These are phyloP conservation scores for Sander vitreus DNA, from an alignment of 2,113 vertebrate genomes.

Conservation along the genomic window DNA sequence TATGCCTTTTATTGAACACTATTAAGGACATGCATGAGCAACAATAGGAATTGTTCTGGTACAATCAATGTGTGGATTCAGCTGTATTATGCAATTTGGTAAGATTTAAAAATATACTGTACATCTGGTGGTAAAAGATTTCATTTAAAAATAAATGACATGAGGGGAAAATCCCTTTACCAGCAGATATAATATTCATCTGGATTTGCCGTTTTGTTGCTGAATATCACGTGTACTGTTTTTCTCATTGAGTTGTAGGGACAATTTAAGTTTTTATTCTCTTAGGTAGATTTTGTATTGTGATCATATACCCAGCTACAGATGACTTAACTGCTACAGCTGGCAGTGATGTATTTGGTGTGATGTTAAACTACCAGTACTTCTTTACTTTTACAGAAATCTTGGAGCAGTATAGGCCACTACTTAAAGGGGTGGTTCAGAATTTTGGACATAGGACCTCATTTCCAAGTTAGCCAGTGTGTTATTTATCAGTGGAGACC, in stretches of 20 bases:
- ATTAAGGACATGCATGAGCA: slow-evolving; percentile 15
- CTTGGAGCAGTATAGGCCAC: background rate
- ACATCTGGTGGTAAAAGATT: background rate
- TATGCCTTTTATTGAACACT: slow-evolving; percentile 10
- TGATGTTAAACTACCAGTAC: background rate
- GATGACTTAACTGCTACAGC: background rate
- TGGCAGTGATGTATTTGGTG: background rate
- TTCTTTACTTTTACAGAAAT: background rate
- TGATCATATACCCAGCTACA: background rate
- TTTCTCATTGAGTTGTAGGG: background rate
- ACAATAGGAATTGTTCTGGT: slow-evolving; percentile 8
- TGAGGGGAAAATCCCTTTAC: background rate
- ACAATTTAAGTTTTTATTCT: background rate
- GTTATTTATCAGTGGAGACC: no score
- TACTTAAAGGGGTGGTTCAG: background rate
- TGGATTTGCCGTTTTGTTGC: background rate
- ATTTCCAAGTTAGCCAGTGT: no score
- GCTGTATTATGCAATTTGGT: background rate
- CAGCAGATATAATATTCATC: background rate
- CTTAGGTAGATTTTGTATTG: background rate
- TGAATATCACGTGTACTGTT: background rate
- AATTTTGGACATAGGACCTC: no score
- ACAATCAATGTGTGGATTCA: slow-evolving; percentile 10
- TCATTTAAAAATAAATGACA: slow-evolving; percentile 4
- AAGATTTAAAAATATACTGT: background rate